Base-by-base conservation (phyloP, 2,797 vertebrate species). In the Perodicticus potto region DNA sequence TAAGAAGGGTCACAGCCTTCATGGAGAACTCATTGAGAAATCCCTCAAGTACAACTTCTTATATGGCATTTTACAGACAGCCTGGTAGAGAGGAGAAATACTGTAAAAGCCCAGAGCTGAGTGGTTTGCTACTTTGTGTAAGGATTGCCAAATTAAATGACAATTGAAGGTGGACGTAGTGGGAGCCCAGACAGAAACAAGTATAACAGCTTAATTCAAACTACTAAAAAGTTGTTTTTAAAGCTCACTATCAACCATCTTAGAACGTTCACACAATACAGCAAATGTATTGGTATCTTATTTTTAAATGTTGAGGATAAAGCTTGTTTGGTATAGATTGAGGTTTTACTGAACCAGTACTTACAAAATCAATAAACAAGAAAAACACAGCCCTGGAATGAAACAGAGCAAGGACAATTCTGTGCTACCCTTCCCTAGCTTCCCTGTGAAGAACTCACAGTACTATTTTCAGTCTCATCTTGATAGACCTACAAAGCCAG, bases 121-220 rank as follows among this genome's bases (percentile, higher is more conserved):
- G 25, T n/a, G 88, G 72, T 53, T 87, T 85, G 57, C 76, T 37
- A 85, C 59, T 83, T 29, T 45, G 78, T 16, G 32, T 74, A 86
- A 91, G 70, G 93, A 96, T 84, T 53, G 76, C 37, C 29, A 40
- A 57, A 82, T 74, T 69, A 78, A 86, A 55, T n/a, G 53, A 86
- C 53, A 86, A 74, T 72, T 69, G 65, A 74, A 69, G 34, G 25
- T 9, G 53, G 29, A 9, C 53, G 2, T 12, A 63, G 63, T n/a
- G 76, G 34, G 22, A 94, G 77, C 27, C 49, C 59, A 96, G 34
- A 85, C 27, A 70, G 16, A 92, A 92, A 72, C 59, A 80, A 87
- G 43, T 37, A 12, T 37, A 82, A 92, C 16, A 91, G 49, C 25
- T 85, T 89, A 70, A 96, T 73, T 77, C 74, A 90, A 96, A 73